Evolutionary conservation across 2,888 invertebrate species (phyloP), one percentile per base, ranked within the genome.

Genomic region (Thelaira solivaga): DNA sequence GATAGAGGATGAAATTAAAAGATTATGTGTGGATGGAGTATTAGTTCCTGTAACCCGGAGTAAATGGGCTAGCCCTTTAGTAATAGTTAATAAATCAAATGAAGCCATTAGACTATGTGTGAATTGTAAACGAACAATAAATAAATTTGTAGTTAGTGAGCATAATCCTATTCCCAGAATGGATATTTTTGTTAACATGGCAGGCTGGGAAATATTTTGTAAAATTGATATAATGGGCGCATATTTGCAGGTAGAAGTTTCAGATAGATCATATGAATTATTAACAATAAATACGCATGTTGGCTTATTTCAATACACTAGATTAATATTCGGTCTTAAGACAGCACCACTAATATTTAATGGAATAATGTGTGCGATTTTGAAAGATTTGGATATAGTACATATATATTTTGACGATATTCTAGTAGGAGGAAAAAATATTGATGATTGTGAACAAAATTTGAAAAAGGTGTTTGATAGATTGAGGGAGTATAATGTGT

Each of bases 61-160:
- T 49, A 75, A 26, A 43, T 75, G 67, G 72, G 72, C 80, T 5
- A 73, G 76, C 55, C 76, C 79, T 4, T 7, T 80, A 11, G 75
- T 80, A 0, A 36, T 80, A 10, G 72, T 80, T 0, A 73, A 61
- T 57, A 77, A 80, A 45, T 18, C 36, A 6, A 67, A 76, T 45
- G 80, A 73, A 0, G 45, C 68, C 5, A 68, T 73, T 16, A 41
- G 65, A 8, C 36, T 76, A 10, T 73, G 76, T 26, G 69, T 80
- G 0, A 74, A 80, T 49, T 77, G 76, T 13, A 69, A 65, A 11
- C 31, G 43, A 5, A 80, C 76, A 1, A 47, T 80, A 6, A 73
- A 72, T 7, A 57, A 51, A 34, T 76, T 45, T 59, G 57, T 76
- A 20, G 57, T 45, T 10, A 76, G 49, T 16, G 75, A 79, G 36